Percentiles rank a stretch among this genome's conserved stretches.
Evolutionary conservation across 2,113 vertebrate species (phyloP).

Genomic region (Tragelaphus scriptus): DNA sequence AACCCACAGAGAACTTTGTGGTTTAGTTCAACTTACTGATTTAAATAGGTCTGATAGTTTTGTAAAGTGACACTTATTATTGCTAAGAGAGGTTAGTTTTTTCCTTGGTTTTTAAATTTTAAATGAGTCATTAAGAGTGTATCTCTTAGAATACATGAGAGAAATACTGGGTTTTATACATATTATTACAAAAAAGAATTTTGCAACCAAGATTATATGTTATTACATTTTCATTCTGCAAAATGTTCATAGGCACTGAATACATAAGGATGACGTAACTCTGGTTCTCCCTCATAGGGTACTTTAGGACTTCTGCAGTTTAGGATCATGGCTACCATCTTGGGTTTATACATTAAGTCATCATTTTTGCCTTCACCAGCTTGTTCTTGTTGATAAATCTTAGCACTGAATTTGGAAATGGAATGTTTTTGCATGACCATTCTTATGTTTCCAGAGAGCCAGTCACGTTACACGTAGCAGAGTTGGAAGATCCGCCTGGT

Average conservation of each 20-base stretch:
- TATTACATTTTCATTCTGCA: background rate
- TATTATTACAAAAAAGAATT: background rate
- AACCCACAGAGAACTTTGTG: background rate
- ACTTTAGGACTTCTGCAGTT: background rate
- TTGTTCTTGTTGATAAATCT: background rate
- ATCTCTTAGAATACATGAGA: background rate
- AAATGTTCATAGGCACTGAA: slow-evolving; percentile 29
- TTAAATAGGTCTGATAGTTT: background rate
- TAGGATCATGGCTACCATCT: background rate
- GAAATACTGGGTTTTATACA: background rate
- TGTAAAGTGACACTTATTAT: background rate
- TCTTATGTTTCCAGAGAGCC: slow-evolving; percentile 78
- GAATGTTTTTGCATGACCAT: background rate
- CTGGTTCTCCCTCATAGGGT: background rate
- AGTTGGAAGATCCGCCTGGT: slow-evolving; percentile 57
- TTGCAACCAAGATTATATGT: slow-evolving; percentile 35
- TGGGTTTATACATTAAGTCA: background rate
- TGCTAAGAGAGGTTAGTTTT: background rate
- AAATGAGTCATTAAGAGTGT: background rate
- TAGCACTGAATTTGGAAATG: background rate
- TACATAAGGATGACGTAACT: background rate
- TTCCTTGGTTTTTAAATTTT: background rate
- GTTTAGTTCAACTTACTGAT: background rate
- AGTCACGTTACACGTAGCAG: slow-evolving; percentile 29
- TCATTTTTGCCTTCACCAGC: background rate